Evolutionary conservation across 1,140 invertebrate genomes (phyloP).

Genomic region (Brachionus rotundiformis): DNA sequence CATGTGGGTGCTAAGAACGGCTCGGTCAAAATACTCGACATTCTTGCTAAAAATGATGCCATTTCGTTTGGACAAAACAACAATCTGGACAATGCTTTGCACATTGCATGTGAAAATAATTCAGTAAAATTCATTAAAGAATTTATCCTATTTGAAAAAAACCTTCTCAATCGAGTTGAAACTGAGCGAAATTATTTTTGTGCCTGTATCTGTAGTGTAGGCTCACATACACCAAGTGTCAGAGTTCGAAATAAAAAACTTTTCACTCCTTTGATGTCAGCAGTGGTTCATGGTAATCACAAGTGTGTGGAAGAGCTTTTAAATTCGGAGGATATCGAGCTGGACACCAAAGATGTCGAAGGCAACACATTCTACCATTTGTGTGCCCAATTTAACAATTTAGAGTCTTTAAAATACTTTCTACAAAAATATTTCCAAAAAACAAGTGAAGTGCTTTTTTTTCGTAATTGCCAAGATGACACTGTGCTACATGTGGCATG

Average conservation of each 20-base stretch:
- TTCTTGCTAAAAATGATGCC: conserved; percentile 45
- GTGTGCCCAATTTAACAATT: conserved; percentile 46
- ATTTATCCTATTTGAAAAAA: conserved; percentile 29
- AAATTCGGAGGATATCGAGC: conserved; percentile 30
- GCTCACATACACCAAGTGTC: conserved; percentile 37
- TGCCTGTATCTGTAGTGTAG: conserved; percentile 26
- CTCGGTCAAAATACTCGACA: conserved; percentile 29
- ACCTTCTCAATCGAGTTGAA: conserved; percentile 12
- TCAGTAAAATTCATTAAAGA: conserved; percentile 35
- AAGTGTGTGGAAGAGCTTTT: conserved; percentile 33
- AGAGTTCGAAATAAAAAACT: conserved; percentile 21
- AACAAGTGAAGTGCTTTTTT: neutral
- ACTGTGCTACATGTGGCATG: conserved; percentile 45
- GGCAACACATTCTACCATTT: conserved; percentile 38
- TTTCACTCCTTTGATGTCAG: conserved; percentile 34
- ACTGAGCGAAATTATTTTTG: conserved; percentile 27
- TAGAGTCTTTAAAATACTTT: conserved; percentile 36
- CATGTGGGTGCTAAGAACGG: conserved; percentile 41
- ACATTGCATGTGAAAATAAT: conserved; percentile 39
- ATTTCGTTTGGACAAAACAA: conserved; percentile 44
- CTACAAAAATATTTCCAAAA: conserved; percentile 24
- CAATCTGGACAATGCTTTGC: conserved; percentile 40
- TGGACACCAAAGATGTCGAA: conserved; percentile 18
- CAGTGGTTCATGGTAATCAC: conserved; percentile 25
- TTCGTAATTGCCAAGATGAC: conserved; percentile 39